phyloP scores from a whole-genome alignment of 1,140 invertebrate genomes.

The Oryctes rhinoceros region DNA sequence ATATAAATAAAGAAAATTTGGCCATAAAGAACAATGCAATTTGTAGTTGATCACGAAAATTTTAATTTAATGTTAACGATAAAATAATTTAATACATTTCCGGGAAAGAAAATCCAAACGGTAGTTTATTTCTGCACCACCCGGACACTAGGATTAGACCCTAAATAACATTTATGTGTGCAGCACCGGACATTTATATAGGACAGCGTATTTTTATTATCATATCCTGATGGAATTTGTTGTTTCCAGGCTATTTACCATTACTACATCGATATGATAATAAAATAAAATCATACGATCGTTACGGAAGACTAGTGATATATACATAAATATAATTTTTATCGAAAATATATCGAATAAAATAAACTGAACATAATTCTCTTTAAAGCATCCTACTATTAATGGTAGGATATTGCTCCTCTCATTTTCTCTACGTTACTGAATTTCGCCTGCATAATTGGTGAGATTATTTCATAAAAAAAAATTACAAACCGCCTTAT shows the following conservation, averaged over 20 bases:
- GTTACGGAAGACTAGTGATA: neutral
- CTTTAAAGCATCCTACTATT: neutral
- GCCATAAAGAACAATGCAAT: too few relatives aligned
- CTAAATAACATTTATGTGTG: slow-evolving; percentile 18
- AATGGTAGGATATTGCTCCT: neutral
- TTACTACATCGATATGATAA: neutral
- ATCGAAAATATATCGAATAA: neutral
- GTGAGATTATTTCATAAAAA: neutral
- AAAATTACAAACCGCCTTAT: neutral
- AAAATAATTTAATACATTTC: slow-evolving; percentile 23
- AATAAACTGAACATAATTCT: neutral
- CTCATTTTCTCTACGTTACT: neutral
- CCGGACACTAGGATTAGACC: neutral
- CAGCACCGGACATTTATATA: slow-evolving; percentile 1
- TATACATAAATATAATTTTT: neutral
- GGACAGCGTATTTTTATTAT: slow-evolving; percentile 20
- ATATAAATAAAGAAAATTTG: too few relatives aligned
- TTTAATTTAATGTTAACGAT: slow-evolving; percentile 8
- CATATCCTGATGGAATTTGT: neutral
- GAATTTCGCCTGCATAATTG: neutral
- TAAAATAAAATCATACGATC: neutral
- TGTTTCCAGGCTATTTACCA: slow-evolving; percentile 6
- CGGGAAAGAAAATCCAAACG: slow-evolving; percentile 8
- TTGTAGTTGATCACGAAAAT: neutral
- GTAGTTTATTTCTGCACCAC: neutral